Evolutionary conservation across 2,888 invertebrate genomes (phyloP), one percentile per base, ranked within the genome.

Genomic region (Corbicula japonica): DNA sequence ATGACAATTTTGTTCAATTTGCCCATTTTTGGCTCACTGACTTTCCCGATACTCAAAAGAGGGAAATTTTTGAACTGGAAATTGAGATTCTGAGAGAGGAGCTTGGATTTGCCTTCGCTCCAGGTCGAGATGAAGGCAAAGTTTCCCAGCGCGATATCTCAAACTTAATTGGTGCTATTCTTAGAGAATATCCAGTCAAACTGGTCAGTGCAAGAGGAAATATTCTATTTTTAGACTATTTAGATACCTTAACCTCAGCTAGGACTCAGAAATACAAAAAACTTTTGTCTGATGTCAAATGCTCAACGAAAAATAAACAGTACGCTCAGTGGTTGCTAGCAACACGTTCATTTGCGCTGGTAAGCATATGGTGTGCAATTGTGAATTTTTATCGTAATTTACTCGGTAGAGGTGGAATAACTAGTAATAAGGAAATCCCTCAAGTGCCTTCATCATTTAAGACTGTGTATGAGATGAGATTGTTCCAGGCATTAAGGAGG

Each of bases 1-100:
- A 84, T 2, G 92, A 92, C 35, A 91, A 91, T 75, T 93, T 92
- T 87, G 91, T 93, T 26, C 86, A 89, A 63, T 92, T 93, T 88
- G 90, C 92, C 62, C 93, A 93, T 80, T 93, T 93, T 79, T 93
- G 93, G 93, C 85, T 93, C 26, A 86, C 89, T 6, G 88, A 90
- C 34, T 92, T 93, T 76, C 88, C 89, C 12, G 91, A 91, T 76
- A 60, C 80, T 46, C 89, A 92, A 62, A 90, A 90, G 68, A 84
- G 87, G 34, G 91, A 92, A 61, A 91, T 93, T 34, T 90, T 92
- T 78, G 87, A 91, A 50, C 82, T 93, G 77, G 93, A 93, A 82
- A 78, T 91, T 80, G 88, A 89, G 23, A 92, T 93, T 76, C 66
- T 93, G 10, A 44, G 90, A 4, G 92, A 93, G 69, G 91, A 93